Conservation (phyloP, 1,140 invertebrate species). For the Zaprionus tsacasi region DNA sequence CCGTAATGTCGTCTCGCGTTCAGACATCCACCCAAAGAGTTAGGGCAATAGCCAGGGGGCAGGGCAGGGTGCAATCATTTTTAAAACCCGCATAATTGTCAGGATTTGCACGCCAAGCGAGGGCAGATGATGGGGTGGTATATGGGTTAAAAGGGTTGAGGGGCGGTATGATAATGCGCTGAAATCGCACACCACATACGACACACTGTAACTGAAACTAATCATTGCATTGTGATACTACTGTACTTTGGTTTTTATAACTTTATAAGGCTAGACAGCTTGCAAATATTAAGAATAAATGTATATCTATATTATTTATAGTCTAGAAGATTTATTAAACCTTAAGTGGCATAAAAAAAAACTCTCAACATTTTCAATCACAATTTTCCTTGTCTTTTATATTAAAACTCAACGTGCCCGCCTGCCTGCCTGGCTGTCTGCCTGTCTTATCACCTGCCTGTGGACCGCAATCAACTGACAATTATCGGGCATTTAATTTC, state of each 20-base stretch:
- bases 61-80: slow-evolving; percentile 56
- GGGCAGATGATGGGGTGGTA: slow-evolving; percentile 8
- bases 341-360: background rate
- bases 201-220: slow-evolving; percentile 8
- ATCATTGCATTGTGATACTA: background rate
- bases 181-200: slow-evolving; percentile 19
- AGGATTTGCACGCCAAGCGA: slow-evolving; percentile 73
- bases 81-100: slow-evolving; percentile 81
- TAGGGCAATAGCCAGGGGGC: slow-evolving; percentile 74
- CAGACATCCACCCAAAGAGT: slow-evolving; percentile 58
- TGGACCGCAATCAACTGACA: slow-evolving; percentile 59
- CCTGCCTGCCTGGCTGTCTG: background rate
- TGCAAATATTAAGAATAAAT: background rate
- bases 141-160: slow-evolving; percentile 34
- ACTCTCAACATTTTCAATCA: background rate
- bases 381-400: background rate
- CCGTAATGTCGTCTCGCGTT: slow-evolving; percentile 67
- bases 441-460: slow-evolving; percentile 19
- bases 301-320: too few species aligned
- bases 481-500: slow-evolving; percentile 68
- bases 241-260: background rate
- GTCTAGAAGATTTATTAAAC: background rate
- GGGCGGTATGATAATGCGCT: slow-evolving; percentile 40
- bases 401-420: background rate
- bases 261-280: too few species aligned